phyloP scores from a whole-genome alignment of 2,113 vertebrate species.

The Uria lomvia region DNA sequence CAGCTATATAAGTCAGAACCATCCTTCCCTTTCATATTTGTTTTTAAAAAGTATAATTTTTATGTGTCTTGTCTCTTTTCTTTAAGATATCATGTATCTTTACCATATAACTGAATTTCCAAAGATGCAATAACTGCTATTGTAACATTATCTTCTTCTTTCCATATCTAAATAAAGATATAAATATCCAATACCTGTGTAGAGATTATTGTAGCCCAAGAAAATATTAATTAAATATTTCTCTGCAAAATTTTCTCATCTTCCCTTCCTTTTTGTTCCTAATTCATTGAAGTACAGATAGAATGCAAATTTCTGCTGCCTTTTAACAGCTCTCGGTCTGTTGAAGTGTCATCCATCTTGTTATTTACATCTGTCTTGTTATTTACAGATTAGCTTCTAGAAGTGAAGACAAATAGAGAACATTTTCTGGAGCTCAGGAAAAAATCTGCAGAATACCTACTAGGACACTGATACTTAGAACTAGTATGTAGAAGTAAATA shows the following conservation, averaged over 20 bases:
- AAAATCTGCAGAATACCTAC: neutral
- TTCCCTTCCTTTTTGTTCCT: neutral
- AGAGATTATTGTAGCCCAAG: neutral
- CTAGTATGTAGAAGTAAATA: neutral
- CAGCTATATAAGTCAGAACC: neutral
- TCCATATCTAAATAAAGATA: neutral
- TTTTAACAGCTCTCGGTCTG: neutral
- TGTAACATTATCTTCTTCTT: neutral
- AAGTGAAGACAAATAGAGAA: neutral
- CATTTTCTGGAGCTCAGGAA: neutral
- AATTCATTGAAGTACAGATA: neutral
- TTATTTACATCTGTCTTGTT: too few species aligned
- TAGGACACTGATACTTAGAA: neutral
- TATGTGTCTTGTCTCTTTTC: neutral
- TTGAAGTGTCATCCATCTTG: neutral
- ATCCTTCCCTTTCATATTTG: neutral
- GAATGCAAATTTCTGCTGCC: neutral
- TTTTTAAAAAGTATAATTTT: neutral
- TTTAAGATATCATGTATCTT: neutral
- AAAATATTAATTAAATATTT: slow-evolving; percentile 19
- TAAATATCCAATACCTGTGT: neutral
- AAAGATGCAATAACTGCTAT: neutral
- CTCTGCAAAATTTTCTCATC: neutral
- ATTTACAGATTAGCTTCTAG: neutral
- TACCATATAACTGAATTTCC: neutral